These are phyloP conservation scores for Cyclura pinguis DNA, from an alignment of 2,797 vertebrate species.

Conservation along the genomic window DNA sequence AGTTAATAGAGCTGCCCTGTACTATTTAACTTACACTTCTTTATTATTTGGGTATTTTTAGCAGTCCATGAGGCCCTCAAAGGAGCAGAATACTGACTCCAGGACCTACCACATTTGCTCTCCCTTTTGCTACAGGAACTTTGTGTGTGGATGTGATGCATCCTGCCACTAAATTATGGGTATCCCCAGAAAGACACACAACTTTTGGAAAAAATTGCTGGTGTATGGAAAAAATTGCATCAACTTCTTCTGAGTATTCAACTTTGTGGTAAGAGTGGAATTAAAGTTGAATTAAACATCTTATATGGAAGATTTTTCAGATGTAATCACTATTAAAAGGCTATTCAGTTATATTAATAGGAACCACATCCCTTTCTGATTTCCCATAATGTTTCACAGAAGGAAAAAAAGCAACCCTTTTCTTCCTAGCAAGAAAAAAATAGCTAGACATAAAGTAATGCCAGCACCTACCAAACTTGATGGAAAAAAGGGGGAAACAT, in stretches of 20 bases:
- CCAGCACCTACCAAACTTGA: conserved; percentile 48
- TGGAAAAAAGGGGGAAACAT: conserved; percentile 3
- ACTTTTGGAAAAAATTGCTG: neutral
- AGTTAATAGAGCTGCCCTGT: too few relatives aligned
- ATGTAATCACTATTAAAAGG: neutral
- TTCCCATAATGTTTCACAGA: neutral
- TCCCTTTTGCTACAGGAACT: neutral
- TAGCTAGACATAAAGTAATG: too few relatives aligned
- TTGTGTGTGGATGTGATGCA: neutral
- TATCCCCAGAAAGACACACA: too few relatives aligned
- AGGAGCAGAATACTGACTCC: too few relatives aligned
- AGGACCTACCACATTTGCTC: too few relatives aligned
- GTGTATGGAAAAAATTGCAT: neutral
- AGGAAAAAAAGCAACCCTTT: neutral
- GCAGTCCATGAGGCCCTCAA: too few relatives aligned
- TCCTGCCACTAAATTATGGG: neutral
- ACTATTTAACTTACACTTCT: too few relatives aligned
- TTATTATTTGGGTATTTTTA: too few relatives aligned
- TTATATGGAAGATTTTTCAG: neutral
- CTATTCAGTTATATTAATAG: neutral
- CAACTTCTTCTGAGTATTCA: neutral
- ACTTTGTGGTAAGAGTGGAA: neutral
- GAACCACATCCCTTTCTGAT: neutral
- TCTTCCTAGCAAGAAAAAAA: conserved; percentile 1
- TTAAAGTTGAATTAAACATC: neutral